Base-by-base conservation (phyloP, 2,888 invertebrate genomes). In the Acronicta aceris region DNA sequence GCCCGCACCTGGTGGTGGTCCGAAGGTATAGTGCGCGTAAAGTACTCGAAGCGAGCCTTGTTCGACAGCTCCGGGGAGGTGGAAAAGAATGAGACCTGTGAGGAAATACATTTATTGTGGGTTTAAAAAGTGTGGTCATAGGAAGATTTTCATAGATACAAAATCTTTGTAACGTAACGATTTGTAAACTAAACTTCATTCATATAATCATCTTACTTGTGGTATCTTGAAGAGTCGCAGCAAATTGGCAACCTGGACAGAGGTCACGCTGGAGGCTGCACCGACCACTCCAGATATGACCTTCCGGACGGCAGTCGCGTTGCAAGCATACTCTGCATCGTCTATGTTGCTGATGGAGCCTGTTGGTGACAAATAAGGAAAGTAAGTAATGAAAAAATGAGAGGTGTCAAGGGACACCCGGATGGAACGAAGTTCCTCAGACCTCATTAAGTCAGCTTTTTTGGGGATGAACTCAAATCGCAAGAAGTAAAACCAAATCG, bases 291-390 rank as follows among this genome's bases (percentile, higher is more conserved):
- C 91, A 0, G 91, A 91, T 49, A 91, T 91, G 51, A 98, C 98
- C 89, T 98, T 98, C 51, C 98, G 95, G 61, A 98, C 96, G 77
- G 97, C 96, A 0, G 97, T 97, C 81, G 98, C 98, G 83, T 97
- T 97, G 94, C 98, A 98, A 76, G 97, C 97, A 85, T 97, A 96
- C 85, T 98, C 98, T 0, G 97, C 97, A 47, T 98, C 98, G 80
- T 98, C 98, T 72, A 99, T 98, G 91, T 98, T 98, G 89, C 98
- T 98, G 84, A 99, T 98, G 21, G 98, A 99, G 70, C 99, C 99
- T 99, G 95, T 13, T 7, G 21, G 6, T 47, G 59, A 5, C 15
- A 30, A 9, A 30, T 10, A 7, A 7, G 9, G 30, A 8, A 42
- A 3, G n/a, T n/a, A n/a, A n/a, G n/a, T n/a, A n/a, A n/a, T n/a